phyloP scores from a whole-genome alignment of 2,113 vertebrate genomes.

The Bos javanicus region DNA sequence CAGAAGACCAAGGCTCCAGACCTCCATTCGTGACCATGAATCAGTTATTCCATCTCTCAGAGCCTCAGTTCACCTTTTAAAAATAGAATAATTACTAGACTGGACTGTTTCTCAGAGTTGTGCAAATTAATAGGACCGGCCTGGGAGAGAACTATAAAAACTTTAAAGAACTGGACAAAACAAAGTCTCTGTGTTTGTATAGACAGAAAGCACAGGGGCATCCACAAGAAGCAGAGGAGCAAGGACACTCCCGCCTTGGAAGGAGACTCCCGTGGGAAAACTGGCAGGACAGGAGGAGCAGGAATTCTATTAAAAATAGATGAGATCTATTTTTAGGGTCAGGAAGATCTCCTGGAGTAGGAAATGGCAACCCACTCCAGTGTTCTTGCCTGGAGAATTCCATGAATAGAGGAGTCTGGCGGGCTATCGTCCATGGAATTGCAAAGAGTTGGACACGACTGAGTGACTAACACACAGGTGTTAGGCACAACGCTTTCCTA shows the following conservation, averaged over 20 bases:
- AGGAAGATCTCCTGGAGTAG: not conserved
- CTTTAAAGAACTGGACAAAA: not conserved
- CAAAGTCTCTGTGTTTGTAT: not conserved
- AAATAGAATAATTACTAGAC: not conserved
- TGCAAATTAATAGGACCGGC: not conserved
- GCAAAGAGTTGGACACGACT: not conserved
- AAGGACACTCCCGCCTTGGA: not conserved
- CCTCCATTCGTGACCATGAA: not conserved
- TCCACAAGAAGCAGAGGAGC: not conserved
- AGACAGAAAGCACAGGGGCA: not conserved
- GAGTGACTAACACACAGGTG: not conserved
- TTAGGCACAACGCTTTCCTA: not conserved
- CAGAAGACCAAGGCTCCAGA: not conserved
- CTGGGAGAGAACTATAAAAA: slow-evolving; percentile 16
- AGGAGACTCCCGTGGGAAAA: not conserved
- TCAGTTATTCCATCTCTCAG: not conserved
- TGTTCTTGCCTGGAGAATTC: not conserved
- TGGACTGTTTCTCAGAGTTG: not conserved
- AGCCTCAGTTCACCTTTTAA: not conserved
- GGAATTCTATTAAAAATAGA: not conserved
- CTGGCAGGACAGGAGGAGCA: not conserved
- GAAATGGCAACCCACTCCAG: not conserved
- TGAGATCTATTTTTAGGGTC: not conserved
- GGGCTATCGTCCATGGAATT: not conserved
- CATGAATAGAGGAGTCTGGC: not conserved